phyloP scores from a whole-genome alignment of 2,113 vertebrate genomes.

The Actinemys pallida region DNA sequence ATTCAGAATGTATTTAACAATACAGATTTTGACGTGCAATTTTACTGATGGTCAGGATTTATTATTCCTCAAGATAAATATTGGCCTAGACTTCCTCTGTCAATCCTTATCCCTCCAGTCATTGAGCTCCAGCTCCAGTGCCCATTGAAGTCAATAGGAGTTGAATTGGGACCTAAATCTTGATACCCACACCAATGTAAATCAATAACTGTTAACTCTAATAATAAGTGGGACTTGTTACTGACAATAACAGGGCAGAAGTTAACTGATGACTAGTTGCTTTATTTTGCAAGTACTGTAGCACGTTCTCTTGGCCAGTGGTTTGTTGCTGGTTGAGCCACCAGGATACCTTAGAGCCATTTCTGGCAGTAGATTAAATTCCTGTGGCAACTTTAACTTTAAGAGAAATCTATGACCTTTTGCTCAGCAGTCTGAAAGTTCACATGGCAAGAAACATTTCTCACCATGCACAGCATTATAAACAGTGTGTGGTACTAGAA shows the following conservation, averaged over 20 bases:
- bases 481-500: background rate
- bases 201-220: background rate
- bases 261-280: background rate
- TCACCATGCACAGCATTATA: background rate
- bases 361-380: background rate
- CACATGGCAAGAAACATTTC: background rate
- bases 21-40: background rate
- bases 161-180: background rate
- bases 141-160: background rate
- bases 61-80: background rate
- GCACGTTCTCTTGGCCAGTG: background rate
- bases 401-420: background rate
- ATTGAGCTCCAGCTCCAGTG: background rate
- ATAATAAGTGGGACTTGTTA: background rate
- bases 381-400: background rate
- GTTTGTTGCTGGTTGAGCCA: background rate
- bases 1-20: background rate
- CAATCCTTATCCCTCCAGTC: background rate
- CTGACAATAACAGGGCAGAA: background rate
- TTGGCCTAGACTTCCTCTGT: background rate
- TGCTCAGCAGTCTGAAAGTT: background rate
- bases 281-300: background rate
- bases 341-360: background rate
- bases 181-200: background rate
- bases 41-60: background rate